Base-by-base conservation (phyloP, 2,113 vertebrate species). In the Carassius gibelio region DNA sequence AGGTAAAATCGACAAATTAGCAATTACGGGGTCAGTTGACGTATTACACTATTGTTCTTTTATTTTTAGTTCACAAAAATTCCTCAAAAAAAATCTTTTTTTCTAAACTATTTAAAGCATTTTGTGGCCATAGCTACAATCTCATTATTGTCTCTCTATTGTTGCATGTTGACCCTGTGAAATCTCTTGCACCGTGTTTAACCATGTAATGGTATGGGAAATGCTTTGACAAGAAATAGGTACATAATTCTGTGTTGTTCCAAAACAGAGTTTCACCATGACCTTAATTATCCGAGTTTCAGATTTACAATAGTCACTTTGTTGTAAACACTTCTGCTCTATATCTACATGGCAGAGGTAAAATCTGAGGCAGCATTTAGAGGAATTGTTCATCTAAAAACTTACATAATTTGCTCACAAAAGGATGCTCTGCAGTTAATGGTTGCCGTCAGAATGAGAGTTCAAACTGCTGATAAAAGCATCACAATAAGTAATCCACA, bases 171-270 rank as follows among this genome's bases (percentile, higher is more conserved):
- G 66, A 81, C 15, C 13, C 26, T 30, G 23, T 59, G 9, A 23
- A 42, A 17, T 11, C 21, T 64, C n/a, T 26, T 68, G 64, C 21
- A 55, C n/a, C 13, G 45, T 66, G 30, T 68, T 82, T 76, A 75
- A 21, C 55, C 52, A 19, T 17, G 68, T 75, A n/a, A 59, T 68
- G 21, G 15, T 23, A 52, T 30, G 17, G 17, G 17, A 36, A 81
- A 66, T 38, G 23, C 61, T 77, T 71, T 83, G 85, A 57, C 71
- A 86, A 45, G 48, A 76, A 75, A 69, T 62, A 48, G 26, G 80
- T 72, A 34, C n/a, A 48, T 59, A 57, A 34, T 13, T 84, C 42
- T 50, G 61, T 71, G 68, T 61, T 80, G 62, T 45, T 59, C 48
- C 30, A 68, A 52, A 84, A 55, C 62, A 42, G 26, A 55, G 50